A percentile compares a stretch with the other conserved stretches of the same genome.
These are phyloP conservation scores for Cyanistes caeruleus DNA, from an alignment of 2,113 vertebrate genomes.

Conservation along the genomic window DNA sequence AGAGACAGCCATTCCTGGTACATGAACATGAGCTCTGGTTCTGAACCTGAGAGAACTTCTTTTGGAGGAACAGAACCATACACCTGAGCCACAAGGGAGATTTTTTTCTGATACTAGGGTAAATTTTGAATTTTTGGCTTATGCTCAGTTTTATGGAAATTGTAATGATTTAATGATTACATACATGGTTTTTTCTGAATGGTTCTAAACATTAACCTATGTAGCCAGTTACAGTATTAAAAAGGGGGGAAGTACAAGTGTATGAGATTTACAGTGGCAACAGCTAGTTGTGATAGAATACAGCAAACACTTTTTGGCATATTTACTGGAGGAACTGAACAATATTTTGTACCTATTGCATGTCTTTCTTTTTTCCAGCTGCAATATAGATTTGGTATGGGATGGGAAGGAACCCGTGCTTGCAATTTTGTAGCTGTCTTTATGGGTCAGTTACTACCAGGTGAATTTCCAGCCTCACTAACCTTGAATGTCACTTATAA, in stretches of 20 bases:
- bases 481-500: neutral
- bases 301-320: neutral
- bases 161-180: neutral
- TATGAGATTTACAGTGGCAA: neutral
- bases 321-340: neutral
- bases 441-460: neutral
- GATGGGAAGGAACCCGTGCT: neutral
- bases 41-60: neutral
- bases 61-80: neutral
- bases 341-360: neutral
- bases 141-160: neutral
- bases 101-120: neutral
- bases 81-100: neutral
- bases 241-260: neutral
- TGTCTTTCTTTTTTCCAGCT: slow-evolving; percentile 24
- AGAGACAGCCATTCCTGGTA: neutral
- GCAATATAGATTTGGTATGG: neutral
- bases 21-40: neutral
- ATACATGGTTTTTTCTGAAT: neutral
- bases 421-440: neutral
- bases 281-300: neutral
- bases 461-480: slow-evolving; percentile 16
- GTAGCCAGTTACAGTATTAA: neutral
- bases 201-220: neutral
- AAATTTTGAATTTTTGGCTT: neutral